A percentile compares a stretch with the other conserved stretches of the same genome.
Evolutionary conservation across 1,140 invertebrate species (phyloP).

Genomic region (Diploscapter pachys): DNA sequence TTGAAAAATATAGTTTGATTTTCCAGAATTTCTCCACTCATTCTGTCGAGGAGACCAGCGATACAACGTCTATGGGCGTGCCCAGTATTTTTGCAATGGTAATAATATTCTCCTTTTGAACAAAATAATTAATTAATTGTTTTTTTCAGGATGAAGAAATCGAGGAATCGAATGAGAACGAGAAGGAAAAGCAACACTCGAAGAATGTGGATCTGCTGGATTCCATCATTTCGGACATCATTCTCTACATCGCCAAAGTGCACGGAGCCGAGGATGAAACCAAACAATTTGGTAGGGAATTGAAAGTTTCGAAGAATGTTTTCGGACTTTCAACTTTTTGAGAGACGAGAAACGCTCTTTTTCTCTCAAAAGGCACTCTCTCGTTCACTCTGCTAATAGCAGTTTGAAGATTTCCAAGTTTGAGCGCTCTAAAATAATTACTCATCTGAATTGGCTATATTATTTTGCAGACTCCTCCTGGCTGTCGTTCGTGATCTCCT

Average conservation of each 20-base stretch:
- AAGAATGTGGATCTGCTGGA: too few relatives aligned
- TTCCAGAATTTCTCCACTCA: not conserved
- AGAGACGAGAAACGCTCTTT: not conserved
- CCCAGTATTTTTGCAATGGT: not conserved
- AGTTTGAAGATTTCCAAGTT: not conserved
- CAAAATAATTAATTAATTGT: not conserved
- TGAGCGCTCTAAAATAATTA: not conserved
- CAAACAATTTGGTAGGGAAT: not conserved
- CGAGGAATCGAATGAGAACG: too few relatives aligned
- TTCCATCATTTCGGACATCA: too few relatives aligned
- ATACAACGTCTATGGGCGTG: constrained; percentile 7
- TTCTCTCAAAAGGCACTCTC: not conserved
- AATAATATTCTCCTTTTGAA: not conserved
- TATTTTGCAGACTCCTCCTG: not conserved
- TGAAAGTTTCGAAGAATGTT: too few relatives aligned
- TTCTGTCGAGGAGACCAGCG: not conserved
- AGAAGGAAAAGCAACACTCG: too few relatives aligned
- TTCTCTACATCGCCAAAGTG: too few relatives aligned
- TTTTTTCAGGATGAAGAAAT: too few relatives aligned
- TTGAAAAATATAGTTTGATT: not conserved
- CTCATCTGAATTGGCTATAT: not conserved
- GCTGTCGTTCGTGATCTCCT: not conserved
- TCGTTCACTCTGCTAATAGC: not conserved
- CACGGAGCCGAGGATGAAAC: not conserved
- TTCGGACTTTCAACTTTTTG: not conserved